Conservation (phyloP, 2,113 vertebrate genomes). For the Elephantulus edwardii region DNA sequence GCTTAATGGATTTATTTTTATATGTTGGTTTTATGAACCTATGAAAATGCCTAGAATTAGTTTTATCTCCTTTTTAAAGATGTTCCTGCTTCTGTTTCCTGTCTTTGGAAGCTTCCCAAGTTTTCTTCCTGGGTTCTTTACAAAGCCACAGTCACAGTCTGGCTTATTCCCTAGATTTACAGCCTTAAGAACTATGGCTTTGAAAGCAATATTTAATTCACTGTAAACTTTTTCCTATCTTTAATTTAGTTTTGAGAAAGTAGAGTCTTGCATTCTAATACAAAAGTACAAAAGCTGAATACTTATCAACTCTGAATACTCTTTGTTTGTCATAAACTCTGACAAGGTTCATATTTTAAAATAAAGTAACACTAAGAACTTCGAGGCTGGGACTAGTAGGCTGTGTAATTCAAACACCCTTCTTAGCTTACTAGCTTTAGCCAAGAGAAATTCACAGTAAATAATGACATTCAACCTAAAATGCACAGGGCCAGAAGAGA, state of each 20-base stretch:
- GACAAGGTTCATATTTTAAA: constrained; percentile 27
- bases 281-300: not conserved
- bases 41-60: not conserved
- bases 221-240: not conserved
- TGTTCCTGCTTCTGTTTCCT: not conserved
- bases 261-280: not conserved
- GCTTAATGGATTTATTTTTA: not conserved
- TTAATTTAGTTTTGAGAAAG: constrained; percentile 16
- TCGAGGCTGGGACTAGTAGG: not conserved
- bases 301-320: not conserved
- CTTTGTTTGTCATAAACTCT: not conserved
- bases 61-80: not conserved
- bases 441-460: not conserved
- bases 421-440: not conserved
- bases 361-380: not conserved
- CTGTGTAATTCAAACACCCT: not conserved
- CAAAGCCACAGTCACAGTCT: not conserved
- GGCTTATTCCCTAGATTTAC: constrained; percentile 11
- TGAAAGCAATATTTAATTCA: not conserved
- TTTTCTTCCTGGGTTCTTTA: not conserved
- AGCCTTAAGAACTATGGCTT: not conserved
- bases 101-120: constrained; percentile 22
- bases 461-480: not conserved
- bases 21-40: not conserved
- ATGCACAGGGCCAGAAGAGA: not conserved